A percentile compares a stretch with the other conserved stretches of the same genome.
These are phyloP conservation scores for Gambusia yucatana DNA, from an alignment of 2,797 vertebrate species.

Conservation along the genomic window DNA sequence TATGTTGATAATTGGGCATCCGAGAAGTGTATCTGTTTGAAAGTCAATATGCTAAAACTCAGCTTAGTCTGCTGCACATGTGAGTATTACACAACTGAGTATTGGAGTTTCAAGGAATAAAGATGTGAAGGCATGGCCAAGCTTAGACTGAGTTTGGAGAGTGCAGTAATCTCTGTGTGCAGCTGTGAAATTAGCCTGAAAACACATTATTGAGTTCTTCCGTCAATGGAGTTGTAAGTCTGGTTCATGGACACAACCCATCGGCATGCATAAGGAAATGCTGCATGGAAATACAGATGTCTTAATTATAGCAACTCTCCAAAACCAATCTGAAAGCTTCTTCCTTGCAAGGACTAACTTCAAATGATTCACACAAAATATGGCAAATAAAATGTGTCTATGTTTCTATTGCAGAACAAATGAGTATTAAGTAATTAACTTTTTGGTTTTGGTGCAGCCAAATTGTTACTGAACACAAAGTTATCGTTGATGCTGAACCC, in stretches of 20 bases:
- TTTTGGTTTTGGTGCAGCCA: conserved; percentile 47
- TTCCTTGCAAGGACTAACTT: conserved; percentile 38
- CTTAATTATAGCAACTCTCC: conserved; percentile 48
- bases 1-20: background rate
- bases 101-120: background rate
- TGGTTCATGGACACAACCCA: conserved; percentile 6
- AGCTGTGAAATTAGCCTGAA: background rate
- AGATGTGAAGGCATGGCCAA: background rate
- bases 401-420: conserved; percentile 23
- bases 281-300: conserved; percentile 26
- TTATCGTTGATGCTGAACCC: conserved; percentile 60
- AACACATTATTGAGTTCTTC: conserved; percentile 14
- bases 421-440: conserved; percentile 9
- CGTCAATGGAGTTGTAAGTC: conserved; percentile 6
- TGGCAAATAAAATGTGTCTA: conserved; percentile 29
- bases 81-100: background rate
- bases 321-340: conserved; percentile 9
- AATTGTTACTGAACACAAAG: conserved; percentile 32
- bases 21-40: background rate
- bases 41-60: background rate
- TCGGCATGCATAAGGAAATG: conserved; percentile 23
- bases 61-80: background rate
- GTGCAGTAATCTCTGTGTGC: background rate
- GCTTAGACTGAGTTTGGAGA: background rate
- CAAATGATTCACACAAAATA: conserved; percentile 51